These are phyloP conservation scores for Myripristis murdjan DNA, from an alignment of 2,797 vertebrate genomes.

Conservation along the genomic window DNA sequence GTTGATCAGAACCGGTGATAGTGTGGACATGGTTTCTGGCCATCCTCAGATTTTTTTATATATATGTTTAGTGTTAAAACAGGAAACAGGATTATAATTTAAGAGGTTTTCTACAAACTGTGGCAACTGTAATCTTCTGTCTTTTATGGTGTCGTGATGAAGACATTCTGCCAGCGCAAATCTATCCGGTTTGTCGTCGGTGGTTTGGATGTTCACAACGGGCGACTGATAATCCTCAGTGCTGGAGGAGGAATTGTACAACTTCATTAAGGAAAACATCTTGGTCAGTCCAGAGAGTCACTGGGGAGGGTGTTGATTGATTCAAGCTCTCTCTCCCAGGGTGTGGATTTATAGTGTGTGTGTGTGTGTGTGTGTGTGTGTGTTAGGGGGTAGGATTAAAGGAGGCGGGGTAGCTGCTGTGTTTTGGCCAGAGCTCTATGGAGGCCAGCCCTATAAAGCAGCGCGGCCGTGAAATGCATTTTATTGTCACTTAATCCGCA, in stretches of 20 bases:
- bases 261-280: slow-evolving; percentile 62
- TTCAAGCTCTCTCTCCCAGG: slow-evolving; percentile 72
- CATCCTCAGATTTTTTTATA: too few relatives aligned
- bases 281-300: slow-evolving; percentile 82
- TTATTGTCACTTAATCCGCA: slow-evolving; percentile 90
- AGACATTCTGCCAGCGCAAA: not conserved
- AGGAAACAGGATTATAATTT: too few relatives aligned
- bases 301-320: slow-evolving; percentile 70
- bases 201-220: slow-evolving; percentile 23
- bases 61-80: too few relatives aligned
- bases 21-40: too few relatives aligned
- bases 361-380: too few relatives aligned
- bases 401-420: slow-evolving; percentile 62
- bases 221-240: slow-evolving; percentile 38
- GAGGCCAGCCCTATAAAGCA: slow-evolving; percentile 78
- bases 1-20: too few relatives aligned
- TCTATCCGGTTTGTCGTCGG: slow-evolving; percentile 11
- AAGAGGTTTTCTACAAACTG: not conserved
- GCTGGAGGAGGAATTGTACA: slow-evolving; percentile 35
- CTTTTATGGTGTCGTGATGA: not conserved
- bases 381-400: slow-evolving; percentile 63
- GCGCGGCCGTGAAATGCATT: slow-evolving; percentile 84
- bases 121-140: too few relatives aligned
- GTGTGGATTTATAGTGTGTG: slow-evolving; percentile 72
- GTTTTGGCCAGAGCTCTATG: slow-evolving; percentile 74